Conservation (phyloP, 2,797 vertebrate species). For the Arctocebus calabarensis region DNA sequence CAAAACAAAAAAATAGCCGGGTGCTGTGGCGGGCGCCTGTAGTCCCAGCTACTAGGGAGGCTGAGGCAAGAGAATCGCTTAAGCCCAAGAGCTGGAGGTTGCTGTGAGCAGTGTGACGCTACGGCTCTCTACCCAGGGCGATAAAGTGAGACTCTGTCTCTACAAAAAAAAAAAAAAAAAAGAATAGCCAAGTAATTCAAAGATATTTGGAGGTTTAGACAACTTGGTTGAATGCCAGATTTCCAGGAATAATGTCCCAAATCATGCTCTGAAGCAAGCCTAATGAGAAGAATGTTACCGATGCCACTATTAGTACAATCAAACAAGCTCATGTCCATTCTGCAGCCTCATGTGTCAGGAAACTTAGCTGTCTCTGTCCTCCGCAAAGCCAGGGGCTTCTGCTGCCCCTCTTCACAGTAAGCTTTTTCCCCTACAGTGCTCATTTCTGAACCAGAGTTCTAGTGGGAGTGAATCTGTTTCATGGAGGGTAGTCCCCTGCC, state of each 20-base stretch:
- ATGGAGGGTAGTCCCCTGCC: neutral
- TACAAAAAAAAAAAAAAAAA: too few relatives aligned
- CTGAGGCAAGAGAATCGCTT: too few relatives aligned
- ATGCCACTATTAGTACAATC: neutral
- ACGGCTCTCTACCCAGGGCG: too few relatives aligned
- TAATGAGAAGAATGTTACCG: neutral
- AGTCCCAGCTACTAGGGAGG: too few relatives aligned
- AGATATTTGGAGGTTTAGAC: slow-evolving; percentile 38
- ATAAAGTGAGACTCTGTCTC: too few relatives aligned
- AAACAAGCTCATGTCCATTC: neutral
- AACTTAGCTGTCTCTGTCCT: neutral
- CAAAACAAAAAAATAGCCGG: too few relatives aligned
- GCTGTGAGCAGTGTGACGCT: too few relatives aligned
- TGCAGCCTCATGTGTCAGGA: neutral
- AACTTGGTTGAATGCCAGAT: slow-evolving; percentile 43
- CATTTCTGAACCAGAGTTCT: neutral
- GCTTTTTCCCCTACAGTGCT: neutral
- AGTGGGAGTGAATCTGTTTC: neutral
- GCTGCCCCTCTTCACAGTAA: neutral
- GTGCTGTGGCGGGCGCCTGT: too few relatives aligned
- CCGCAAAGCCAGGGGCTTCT: neutral
- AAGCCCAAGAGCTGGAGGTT: too few relatives aligned
- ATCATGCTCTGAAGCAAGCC: slow-evolving; percentile 14
- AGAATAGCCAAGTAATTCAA: neutral
- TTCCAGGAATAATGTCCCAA: slow-evolving; percentile 57